Conservation (phyloP, 2,797 vertebrate species). For the Sebastes variabilis region DNA sequence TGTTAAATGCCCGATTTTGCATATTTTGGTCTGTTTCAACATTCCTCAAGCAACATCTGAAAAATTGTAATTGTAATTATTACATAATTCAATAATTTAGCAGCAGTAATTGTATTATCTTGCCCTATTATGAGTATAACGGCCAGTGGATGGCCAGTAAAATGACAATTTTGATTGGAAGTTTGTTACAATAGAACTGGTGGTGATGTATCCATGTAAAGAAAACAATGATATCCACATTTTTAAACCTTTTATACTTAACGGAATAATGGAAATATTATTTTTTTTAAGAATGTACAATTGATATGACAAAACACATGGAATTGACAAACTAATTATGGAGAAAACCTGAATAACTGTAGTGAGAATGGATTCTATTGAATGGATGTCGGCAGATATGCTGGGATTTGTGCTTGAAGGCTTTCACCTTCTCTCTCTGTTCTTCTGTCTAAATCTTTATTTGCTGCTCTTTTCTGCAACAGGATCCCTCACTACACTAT, state of each 20-base stretch:
- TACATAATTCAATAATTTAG: background rate
- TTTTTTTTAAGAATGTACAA: background rate
- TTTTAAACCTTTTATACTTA: background rate
- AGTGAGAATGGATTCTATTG: background rate
- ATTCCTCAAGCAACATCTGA: background rate
- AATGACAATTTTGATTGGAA: background rate
- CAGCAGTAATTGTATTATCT: background rate
- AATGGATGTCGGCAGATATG: constrained; percentile 9
- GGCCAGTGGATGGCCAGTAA: background rate
- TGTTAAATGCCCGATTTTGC: background rate
- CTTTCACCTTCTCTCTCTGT: constrained; percentile 17
- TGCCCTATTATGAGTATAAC: background rate
- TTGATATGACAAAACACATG: background rate
- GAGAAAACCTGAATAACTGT: background rate
- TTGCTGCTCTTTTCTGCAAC: constrained; percentile 40
- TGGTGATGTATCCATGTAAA: background rate
- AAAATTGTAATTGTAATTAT: background rate
- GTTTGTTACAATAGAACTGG: background rate
- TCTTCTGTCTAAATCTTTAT: constrained; percentile 12
- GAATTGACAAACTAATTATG: background rate
- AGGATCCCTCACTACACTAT: constrained; percentile 28
- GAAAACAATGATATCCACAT: background rate
- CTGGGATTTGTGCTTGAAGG: constrained; percentile 20
- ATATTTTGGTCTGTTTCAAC: background rate
- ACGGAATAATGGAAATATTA: background rate